Evolutionary conservation across 2,797 vertebrate species (phyloP).

Genomic region (Cynopterus sphinx): DNA sequence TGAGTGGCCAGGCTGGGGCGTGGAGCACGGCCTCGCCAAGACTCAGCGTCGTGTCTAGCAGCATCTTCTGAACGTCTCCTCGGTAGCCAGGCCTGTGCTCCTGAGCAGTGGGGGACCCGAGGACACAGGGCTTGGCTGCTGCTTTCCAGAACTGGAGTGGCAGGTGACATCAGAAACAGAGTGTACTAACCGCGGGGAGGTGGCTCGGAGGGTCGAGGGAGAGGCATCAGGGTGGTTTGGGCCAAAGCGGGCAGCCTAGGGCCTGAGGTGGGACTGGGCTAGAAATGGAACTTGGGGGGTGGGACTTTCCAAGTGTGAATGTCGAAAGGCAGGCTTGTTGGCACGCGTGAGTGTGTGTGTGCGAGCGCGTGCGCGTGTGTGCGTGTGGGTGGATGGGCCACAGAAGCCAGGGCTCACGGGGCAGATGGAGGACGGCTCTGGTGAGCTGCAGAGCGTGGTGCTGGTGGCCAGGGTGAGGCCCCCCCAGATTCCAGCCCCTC

Average conservation of each 20-base stretch:
- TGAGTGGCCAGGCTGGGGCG: neutral
- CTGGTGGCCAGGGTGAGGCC: neutral
- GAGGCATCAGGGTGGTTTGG: neutral
- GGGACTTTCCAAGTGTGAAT: neutral
- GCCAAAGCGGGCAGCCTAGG: neutral
- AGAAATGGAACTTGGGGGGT: neutral
- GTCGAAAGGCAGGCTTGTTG: neutral
- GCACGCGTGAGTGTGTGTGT: no score
- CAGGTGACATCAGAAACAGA: neutral
- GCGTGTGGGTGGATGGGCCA: no score
- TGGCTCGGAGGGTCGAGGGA: fast-evolving
- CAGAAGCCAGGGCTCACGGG: neutral
- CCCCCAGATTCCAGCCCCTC: neutral
- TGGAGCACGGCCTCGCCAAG: fast-evolving
- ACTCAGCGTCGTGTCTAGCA: neutral
- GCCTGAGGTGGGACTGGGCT: fast-evolving
- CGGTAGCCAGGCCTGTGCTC: neutral
- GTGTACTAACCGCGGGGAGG: no score
- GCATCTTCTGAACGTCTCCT: neutral
- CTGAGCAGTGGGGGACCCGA: neutral
- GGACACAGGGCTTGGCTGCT: neutral
- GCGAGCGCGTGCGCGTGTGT: no score
- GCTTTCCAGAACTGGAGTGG: neutral
- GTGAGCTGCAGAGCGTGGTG: neutral
- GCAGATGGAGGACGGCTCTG: no score